Evolutionary conservation across 2,888 invertebrate species (phyloP), one percentile per base, ranked within the genome.

Genomic region (Drosophila flavopinicola): DNA sequence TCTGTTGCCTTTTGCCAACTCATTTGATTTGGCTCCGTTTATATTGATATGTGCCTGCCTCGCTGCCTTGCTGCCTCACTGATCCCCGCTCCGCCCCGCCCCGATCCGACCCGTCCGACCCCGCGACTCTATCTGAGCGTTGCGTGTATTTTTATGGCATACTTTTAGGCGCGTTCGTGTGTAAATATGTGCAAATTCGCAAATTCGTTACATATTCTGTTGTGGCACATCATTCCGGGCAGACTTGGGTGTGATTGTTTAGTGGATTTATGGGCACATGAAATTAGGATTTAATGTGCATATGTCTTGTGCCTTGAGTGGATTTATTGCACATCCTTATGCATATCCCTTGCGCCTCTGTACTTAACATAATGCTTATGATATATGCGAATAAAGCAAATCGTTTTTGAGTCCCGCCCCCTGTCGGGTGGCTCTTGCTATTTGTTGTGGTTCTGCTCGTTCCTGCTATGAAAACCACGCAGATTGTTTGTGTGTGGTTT

Each of bases 221-320:
- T 70, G 68, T 60, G 69, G 64, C 70, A 63, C 70, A 70, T 70
- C 70, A 70, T 69, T 69, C 44, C 32, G 33, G 30, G 29, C 13
- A 61, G 74, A 47, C 49, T 61, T 58, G 73, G 61, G 73, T 80
- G 80, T 80, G 80, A 80, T 80, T 80, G 80, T 80, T 80, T 80
- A 86, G 80, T 80, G 87, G 85, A 80, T 80, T 80, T 80, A 80
- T 84, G 87, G 70, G 82, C 82, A 86, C 67, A 86, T 84, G 85
- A 86, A 86, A 80, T 80, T 86, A 86, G 87, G 80, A 80, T 86
- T 86, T 80, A 80, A 80, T 80, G 80, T 84, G 80, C 80, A 86
- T 86, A 86, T 86, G 85, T 70, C 75, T 77, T 77, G 54, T 65
- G 79, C 61, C 58, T 66, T 66, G 79, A 85, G 79, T 74, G 80